Percentiles rank a stretch among this genome's conserved stretches.
Evolutionary conservation across 2,797 vertebrate species (phyloP).

Genomic region (Salmo trutta): DNA sequence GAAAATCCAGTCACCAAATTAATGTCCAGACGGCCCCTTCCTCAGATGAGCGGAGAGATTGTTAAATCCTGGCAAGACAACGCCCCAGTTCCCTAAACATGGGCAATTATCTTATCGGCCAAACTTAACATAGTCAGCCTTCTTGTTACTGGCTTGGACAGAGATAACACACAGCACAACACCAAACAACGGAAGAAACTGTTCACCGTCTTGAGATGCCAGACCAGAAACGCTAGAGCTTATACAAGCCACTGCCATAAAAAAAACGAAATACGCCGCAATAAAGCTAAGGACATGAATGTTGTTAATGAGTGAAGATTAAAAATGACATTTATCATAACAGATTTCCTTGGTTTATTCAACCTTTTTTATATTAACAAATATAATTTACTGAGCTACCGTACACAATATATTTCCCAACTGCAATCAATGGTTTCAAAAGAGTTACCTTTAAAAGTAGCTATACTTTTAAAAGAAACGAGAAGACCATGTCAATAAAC

Average conservation of each 20-base stretch:
- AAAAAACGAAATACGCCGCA: background rate
- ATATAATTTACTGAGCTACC: background rate
- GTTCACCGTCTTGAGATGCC: background rate
- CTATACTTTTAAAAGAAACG: background rate
- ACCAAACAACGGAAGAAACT: background rate
- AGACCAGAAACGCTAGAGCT: background rate
- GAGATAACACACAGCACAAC: constrained; percentile 20
- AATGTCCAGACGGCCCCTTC: background rate
- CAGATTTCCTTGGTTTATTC: background rate
- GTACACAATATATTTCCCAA: background rate
- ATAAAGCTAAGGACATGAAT: background rate
- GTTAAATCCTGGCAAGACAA: constrained; percentile 15
- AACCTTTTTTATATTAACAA: background rate
- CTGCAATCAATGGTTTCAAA: background rate
- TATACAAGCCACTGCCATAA: background rate
- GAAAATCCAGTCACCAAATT: constrained; percentile 39
- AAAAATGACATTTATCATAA: no score
- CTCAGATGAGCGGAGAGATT: constrained; percentile 9
- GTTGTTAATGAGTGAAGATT: background rate
- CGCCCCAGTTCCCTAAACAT: constrained; percentile 25
- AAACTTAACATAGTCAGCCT: constrained; percentile 48
- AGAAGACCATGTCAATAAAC: background rate
- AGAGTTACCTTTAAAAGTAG: background rate
- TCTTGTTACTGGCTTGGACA: constrained; percentile 37
- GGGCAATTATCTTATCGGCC: constrained; percentile 41